Percentiles rank a stretch among this genome's conserved stretches.
Conservation (phyloP, 2,888 invertebrate genomes). For the Phengaris alcon region DNA sequence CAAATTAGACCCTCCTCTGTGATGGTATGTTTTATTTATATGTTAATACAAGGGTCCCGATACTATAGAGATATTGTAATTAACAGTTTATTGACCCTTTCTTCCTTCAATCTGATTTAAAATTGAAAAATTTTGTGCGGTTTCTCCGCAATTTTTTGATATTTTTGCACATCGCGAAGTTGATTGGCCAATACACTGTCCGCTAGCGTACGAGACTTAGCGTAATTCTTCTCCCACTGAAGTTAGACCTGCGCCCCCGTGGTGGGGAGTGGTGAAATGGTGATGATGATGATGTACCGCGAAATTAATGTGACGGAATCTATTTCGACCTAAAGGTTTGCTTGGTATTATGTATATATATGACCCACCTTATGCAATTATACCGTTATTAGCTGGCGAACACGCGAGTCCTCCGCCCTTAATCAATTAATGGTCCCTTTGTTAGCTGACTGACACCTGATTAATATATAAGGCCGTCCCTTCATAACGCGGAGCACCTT, state of each 20-base stretch:
- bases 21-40: conserved; percentile 12
- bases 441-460: conserved; percentile 7
- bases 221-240: no score
- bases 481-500: neutral
- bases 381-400: neutral
- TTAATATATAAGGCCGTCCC: neutral
- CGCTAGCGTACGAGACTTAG: no score
- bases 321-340: no score
- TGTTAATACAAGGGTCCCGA: conserved; percentile 1
- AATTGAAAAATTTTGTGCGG: neutral
- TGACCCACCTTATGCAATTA: neutral
- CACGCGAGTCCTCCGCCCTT: neutral
- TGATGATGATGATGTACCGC: no score
- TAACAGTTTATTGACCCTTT: neutral
- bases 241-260: no score
- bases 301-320: no score
- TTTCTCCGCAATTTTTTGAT: neutral
- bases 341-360: neutral
- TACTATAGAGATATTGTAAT: neutral
- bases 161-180: no score
- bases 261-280: no score
- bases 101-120: neutral
- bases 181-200: no score
- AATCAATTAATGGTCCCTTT: conserved; percentile 15
- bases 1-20: conserved; percentile 15